Conservation (phyloP, 2,113 vertebrate species). For the Neolamprologus cancellatus region DNA sequence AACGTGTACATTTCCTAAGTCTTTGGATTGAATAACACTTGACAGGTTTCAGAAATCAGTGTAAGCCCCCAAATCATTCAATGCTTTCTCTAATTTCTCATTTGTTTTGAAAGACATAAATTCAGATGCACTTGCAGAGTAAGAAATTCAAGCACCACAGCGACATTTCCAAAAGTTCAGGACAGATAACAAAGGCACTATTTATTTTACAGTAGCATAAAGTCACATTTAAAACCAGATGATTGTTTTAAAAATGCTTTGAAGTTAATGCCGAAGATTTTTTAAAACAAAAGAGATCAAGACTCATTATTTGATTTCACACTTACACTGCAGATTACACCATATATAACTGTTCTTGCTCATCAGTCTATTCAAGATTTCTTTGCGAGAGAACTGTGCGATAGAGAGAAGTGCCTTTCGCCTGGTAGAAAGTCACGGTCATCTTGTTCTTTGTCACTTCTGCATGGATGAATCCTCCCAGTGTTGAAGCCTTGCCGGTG, state of each 20-base stretch:
- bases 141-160: neutral
- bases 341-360: rapidly evolving
- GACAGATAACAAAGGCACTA: neutral
- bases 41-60: neutral
- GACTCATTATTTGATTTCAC: neutral
- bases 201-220: conserved; percentile 24
- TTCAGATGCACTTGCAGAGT: neutral
- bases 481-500: conserved; percentile 68
- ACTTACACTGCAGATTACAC: neutral
- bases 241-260: neutral
- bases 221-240: neutral
- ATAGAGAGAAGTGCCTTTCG: conserved; percentile 81
- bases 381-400: conserved; percentile 70
- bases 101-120: neutral
- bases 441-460: conserved; percentile 77
- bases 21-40: neutral
- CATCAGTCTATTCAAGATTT: neutral
- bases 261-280: neutral
- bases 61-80: neutral
- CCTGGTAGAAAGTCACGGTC: conserved; percentile 77
- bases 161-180: neutral
- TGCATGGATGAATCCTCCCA: conserved; percentile 80
- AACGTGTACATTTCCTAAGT: neutral
- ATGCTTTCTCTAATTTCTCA: neutral
- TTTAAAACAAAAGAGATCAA: neutral